Evolutionary conservation across 2,797 vertebrate genomes (phyloP).

Genomic region (Novumbra hubbsi): DNA sequence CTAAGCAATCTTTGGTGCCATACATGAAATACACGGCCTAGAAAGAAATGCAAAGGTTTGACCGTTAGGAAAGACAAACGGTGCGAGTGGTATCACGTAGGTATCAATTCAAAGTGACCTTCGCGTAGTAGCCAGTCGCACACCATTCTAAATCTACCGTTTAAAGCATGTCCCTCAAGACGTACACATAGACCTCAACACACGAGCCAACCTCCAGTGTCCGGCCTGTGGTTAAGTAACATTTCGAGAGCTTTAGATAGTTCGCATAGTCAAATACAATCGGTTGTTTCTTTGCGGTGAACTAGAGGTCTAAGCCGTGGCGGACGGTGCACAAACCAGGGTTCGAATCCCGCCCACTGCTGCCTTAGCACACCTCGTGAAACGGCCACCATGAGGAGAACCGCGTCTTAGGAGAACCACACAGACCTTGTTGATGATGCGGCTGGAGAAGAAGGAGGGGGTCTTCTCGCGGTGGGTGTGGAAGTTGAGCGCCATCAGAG

Average conservation of each 20-base stretch:
- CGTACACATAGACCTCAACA: not conserved
- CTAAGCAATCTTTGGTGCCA: slow-evolving; percentile 96
- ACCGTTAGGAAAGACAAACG: not conserved
- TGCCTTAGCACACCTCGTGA: too few species aligned
- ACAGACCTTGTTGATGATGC: slow-evolving; percentile 95
- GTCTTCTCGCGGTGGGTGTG: slow-evolving; percentile 94
- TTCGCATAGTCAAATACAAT: slow-evolving; percentile 17
- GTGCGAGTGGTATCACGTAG: not conserved
- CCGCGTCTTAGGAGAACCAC: not conserved
- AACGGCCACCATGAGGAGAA: too few species aligned
- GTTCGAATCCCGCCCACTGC: too few species aligned
- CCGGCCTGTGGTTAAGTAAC: slow-evolving; percentile 1
- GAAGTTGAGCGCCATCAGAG: slow-evolving; percentile 97
- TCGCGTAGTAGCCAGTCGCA: not conserved
- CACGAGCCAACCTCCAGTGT: not conserved
- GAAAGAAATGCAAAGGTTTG: not conserved
- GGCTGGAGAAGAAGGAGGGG: slow-evolving; percentile 95
- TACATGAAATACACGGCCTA: slow-evolving; percentile 97
- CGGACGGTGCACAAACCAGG: too few species aligned
- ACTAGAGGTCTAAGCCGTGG: not conserved
- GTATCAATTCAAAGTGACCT: not conserved
- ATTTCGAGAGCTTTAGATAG: not conserved
- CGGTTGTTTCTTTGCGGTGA: slow-evolving; percentile 5
- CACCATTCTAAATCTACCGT: not conserved
- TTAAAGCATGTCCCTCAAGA: not conserved